Evolutionary conservation across 2,797 vertebrate species (phyloP), one percentile per base, ranked within the genome.

Genomic region (Thamnophis elegans): DNA sequence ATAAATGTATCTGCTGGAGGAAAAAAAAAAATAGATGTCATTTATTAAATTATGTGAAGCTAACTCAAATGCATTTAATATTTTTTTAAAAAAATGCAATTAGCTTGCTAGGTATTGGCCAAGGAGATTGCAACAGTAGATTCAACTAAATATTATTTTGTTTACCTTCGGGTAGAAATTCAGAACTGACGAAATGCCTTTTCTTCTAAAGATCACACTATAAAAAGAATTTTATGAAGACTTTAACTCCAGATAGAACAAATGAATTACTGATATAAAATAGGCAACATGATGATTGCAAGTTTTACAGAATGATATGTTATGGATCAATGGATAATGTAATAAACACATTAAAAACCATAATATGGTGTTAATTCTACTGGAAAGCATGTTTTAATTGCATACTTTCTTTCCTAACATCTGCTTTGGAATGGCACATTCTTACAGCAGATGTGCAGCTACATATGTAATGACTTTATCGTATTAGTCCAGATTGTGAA

Each of bases 331-430:
- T 90, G 51, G 53, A 62, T 88, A 87, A 93, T 87, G 82, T 90
- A 92, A 92, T 90, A 93, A 90, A 92, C 51, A 58, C 58, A 90
- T 90, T 90, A 68, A 91, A 91, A 54, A 88, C 25, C 73, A 58
- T 88, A 91, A 93, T 88, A 85, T 85, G 58, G 59, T 91, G 73
- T 53, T 85, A 73, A 53, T 94, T 91, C 89, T 91, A 91, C 73
- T 86, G 73, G 42, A 92, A 92, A 90, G 7, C 11, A 42, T 91
- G 53, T 68, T 92, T 94, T 93, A 94, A 89, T 85, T 68, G 88
- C 86, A 92, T 47, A 90, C 85, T 89, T 85, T 89, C 86, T 92
- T 86, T 25, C 85, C 65, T 25, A 92, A 65, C 89, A 92, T 90
- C 89, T 93, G 65, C 65, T 92, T 88, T 92, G 55, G 85, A 92